Evolutionary conservation across 2,797 vertebrate species (phyloP).

Genomic region (Crenichthys baileyi): DNA sequence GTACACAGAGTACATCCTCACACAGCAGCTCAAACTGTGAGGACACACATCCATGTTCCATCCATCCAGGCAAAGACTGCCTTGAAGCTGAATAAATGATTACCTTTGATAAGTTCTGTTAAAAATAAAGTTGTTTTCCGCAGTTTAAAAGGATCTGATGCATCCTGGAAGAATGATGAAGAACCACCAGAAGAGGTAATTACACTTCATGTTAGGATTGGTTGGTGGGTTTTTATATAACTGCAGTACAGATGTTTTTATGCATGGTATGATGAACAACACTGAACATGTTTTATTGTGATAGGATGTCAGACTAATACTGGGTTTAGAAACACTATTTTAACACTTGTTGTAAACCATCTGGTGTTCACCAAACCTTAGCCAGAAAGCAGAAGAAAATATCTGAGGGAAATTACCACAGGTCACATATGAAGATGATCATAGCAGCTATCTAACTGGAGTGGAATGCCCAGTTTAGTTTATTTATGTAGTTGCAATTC

Average conservation of each 20-base stretch:
- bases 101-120: neutral
- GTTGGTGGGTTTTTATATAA: no score
- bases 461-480: no score
- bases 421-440: no score
- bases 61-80: no score
- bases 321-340: neutral
- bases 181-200: slow-evolving; percentile 91
- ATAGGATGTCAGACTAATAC: no score
- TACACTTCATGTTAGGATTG: neutral
- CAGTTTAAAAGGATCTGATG: slow-evolving; percentile 92
- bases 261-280: no score
- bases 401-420: no score
- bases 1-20: slow-evolving; percentile 91
- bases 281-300: no score
- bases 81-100: neutral
- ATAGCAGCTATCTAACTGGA: no score
- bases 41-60: slow-evolving; percentile 46
- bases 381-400: no score
- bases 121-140: slow-evolving; percentile 20
- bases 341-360: neutral
- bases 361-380: neutral
- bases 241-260: no score
- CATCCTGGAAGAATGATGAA: slow-evolving; percentile 95
- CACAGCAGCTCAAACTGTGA: slow-evolving; percentile 87
- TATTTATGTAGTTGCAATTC: no score